Base-by-base conservation (phyloP, 2,113 vertebrate genomes). In the Corvus moneduloides region DNA sequence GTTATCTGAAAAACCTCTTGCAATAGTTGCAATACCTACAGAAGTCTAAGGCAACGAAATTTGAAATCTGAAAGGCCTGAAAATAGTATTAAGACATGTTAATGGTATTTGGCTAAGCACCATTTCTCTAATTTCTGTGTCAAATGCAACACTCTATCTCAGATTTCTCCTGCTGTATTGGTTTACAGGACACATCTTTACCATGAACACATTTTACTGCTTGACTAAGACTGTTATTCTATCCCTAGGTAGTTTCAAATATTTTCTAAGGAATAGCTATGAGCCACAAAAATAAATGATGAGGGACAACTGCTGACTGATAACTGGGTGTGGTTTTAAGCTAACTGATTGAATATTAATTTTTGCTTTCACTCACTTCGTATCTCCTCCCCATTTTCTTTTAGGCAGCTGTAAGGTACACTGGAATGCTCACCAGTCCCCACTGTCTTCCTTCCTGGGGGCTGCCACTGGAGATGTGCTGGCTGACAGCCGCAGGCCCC, bases 1-100 rank as follows among this genome's bases (percentile, higher is more conserved):
- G 32, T 69, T 78, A 79, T 7, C 21, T 74, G 55, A n/a, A 87
- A 90, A 89, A 55, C 32, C 13, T 63, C 39, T 54, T 71, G 20
- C 30, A 79, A 26, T 5, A 35, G 4, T 71, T 79, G 21, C 11
- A 56, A 28, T 35, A n/a, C 23, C 43, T 35, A 71, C 11, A 55
- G 16, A 48, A 23, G 19, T 56, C 28, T 24, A 72, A 83, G 21
- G 16, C 21, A 62, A 17, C 22, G 22, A 51, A 72, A 64, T 74
- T n/a, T 84, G 43, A 90, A 90, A 72, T 90, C 46, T 55, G 22
- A 84, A 90, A 84, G 61, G 27, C 18, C 54, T 81, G 73, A 61
- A 69, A 18, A 77, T 2, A 46, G 5, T 21, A 32, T 63, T 59
- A 48, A 32, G 30, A 44, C 10, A 7, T 4, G 7, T 7, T 49